phyloP scores from a whole-genome alignment of 2,888 invertebrate genomes.

The Carabus problematicus region DNA sequence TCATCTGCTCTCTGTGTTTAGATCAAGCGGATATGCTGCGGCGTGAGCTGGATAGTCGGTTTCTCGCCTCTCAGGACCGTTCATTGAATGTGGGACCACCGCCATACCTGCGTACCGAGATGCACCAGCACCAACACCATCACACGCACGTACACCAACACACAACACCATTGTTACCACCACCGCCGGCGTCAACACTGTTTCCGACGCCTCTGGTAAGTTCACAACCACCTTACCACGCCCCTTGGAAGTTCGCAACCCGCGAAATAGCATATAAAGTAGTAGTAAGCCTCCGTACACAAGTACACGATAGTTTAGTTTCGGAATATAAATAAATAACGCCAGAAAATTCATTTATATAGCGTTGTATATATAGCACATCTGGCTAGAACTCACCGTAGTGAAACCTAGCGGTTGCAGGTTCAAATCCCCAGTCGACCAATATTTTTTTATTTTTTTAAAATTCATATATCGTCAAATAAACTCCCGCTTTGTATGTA shows the following conservation, averaged over 20 bases:
- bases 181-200: constrained; percentile 64
- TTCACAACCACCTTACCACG: too few species aligned
- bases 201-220: constrained; percentile 72
- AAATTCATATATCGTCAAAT: background rate
- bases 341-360: too few species aligned
- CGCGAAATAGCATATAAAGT: too few species aligned
- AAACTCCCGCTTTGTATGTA: background rate
- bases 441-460: constrained; percentile 4
- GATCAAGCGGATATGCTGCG: constrained; percentile 85
- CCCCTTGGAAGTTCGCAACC: too few species aligned
- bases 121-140: constrained; percentile 93
- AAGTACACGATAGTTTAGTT: constrained; percentile 1
- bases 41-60: constrained; percentile 88
- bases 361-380: background rate
- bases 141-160: constrained; percentile 92
- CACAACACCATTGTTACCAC: constrained; percentile 72
- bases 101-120: constrained; percentile 79
- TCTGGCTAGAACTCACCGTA: background rate
- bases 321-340: background rate
- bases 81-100: constrained; percentile 61
- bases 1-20: constrained; percentile 54
- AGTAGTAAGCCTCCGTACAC: too few species aligned
- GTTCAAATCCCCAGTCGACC: background rate
- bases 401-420: background rate
- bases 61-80: constrained; percentile 85